Base-by-base conservation (phyloP, 1,140 invertebrate species). In the Lordiphosa clarofinis region DNA sequence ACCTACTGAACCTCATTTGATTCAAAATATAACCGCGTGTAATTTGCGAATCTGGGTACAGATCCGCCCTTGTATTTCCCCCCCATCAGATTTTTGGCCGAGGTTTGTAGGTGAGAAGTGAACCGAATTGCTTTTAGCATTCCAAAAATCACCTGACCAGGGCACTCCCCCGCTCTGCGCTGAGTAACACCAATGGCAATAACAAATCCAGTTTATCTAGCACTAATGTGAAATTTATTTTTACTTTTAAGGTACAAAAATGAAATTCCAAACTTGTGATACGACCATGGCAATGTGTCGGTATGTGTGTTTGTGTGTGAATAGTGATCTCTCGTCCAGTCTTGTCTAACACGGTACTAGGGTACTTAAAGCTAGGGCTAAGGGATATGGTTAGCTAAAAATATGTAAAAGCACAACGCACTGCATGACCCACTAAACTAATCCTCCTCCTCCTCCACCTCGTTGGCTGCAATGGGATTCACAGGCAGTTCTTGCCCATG, bases 141-240 rank as follows among this genome's bases (percentile, higher is more conserved):
- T 42, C 35, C 11, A 4, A 24, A 40, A 10, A 24, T 46, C 37
- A 63, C 43, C 49, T 56, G 58, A 56, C 31, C n/a, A 10, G 24
- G 28, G n/a, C 21, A 33, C 35, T 31, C 37, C 35, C 47, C 37
- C 28, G 40, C 55, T 35, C 44, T 10, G 28, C 15, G 10, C 13
- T 10, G 38, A 52, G 56, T 50, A 73, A 35, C 67, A 61, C 55
- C 47, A 19, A 1, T 24, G 21, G 21, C 21, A 24, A 24, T 24
- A 24, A 24, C 21, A 61, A 38, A 28, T 24, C 47, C 39, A 58
- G 59, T 66, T 75, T 71, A 55, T 36, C 56, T 81, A 73, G 60
- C 63, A 68, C 56, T 76, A 75, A 61, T 64, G 67, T 56, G 67
- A 72, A 64, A 76, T 73, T 72, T 82, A 67, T 72, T 76, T 76